Base-by-base conservation (phyloP, 2,113 vertebrate species). In the Progne subis region DNA sequence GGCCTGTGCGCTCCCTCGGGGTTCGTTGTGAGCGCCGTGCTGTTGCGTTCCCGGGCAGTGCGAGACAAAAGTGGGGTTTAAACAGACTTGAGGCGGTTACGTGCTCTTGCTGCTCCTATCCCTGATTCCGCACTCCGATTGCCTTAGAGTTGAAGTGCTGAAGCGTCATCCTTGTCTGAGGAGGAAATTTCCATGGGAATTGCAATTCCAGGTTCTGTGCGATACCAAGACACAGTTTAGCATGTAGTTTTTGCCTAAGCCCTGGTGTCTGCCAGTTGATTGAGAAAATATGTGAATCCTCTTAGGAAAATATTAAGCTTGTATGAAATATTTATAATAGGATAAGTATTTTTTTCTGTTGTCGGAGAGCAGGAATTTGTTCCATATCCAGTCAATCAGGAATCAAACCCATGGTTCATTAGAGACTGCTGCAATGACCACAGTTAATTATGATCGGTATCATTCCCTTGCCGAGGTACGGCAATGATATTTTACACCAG, bases 1-100 rank as follows among this genome's bases (percentile, higher is more conserved):
- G 34, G 5, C 4, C 15, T 8, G 28, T 20, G 23, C 39, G 14
- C 6, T 46, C 32, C 41, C 13, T 2, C 2, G 47, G 24, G 7
- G 18, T 2, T 65, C 28, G 0, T 4, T n/a, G 50, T 11, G 5
- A 37, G 5, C 31, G 1, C n/a, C 1, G 63, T 2, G 29, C 18
- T 5, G 0, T 11, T 28, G 7, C 8, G 1, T 3, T 2, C 18
- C 6, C 5, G 9, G 18, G 6, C 24, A 2, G 31, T 2, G 43
- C 9, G 25, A 23, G 56, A 15, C 15, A 1, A 7, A 43, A 34
- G 0, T 0, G 43, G 43, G 8, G 0, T 9, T 57, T 29, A 56
- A 49, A 13, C 6, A 6, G 53, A 1, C 21, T 7, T 8, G 2
- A 3, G 65, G 39, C 18, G 24, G 3, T 32, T 17, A 1, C 1